Percentiles rank a stretch among this genome's conserved stretches.
Evolutionary conservation across 2,797 vertebrate species (phyloP).

Genomic region (Hemibagrus guttatus): DNA sequence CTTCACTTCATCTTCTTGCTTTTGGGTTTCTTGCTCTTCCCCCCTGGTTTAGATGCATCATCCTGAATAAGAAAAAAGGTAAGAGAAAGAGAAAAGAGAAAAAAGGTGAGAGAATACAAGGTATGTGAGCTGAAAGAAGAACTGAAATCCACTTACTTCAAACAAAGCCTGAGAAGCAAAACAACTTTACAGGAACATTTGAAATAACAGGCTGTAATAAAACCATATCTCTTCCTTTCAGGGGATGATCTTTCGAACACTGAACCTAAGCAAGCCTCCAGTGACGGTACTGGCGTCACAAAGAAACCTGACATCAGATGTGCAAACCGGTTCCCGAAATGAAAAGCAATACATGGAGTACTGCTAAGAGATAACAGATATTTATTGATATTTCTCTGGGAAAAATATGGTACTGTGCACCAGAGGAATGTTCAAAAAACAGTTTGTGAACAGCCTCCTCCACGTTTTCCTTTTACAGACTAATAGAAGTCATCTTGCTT

Average conservation of each 20-base stretch:
- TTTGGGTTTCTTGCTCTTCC: constrained; percentile 72
- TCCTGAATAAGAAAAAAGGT: constrained; percentile 64
- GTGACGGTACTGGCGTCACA: not conserved
- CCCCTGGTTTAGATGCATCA: constrained; percentile 68
- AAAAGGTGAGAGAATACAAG: not conserved
- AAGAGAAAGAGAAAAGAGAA: constrained; percentile 3
- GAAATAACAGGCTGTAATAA: constrained; percentile 1
- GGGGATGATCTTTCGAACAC: not conserved
- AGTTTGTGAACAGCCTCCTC: not conserved
- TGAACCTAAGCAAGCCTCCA: not conserved
- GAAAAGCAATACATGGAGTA: not conserved
- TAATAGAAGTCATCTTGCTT: not conserved
- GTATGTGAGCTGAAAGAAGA: constrained; percentile 11
- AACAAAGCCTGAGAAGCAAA: constrained; percentile 15
- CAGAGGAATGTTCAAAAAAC: not conserved
- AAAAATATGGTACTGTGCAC: not conserved
- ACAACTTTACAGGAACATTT: constrained; percentile 14
- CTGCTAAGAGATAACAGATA: not conserved
- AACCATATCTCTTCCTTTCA: constrained; percentile 6
- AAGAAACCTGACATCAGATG: not conserved
- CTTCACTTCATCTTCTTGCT: constrained; percentile 76
- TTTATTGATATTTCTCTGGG: not conserved
- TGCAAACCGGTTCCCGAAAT: not conserved
- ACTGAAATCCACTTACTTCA: constrained; percentile 8
- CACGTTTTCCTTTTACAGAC: not conserved